Evolutionary conservation across 2,797 vertebrate genomes (phyloP).

Genomic region (Phylloscopus collybita): DNA sequence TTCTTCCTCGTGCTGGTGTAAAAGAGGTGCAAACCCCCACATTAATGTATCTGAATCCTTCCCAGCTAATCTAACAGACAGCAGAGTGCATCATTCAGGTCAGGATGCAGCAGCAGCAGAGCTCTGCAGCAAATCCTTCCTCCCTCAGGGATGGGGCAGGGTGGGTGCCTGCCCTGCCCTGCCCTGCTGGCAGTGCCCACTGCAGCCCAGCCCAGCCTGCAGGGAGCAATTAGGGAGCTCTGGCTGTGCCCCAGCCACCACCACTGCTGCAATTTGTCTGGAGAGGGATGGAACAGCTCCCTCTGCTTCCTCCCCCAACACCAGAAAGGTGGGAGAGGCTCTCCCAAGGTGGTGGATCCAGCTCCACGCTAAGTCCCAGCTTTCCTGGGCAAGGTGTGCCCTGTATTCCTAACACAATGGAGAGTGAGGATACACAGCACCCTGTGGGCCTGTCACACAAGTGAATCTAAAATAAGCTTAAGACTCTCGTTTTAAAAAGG

Average conservation of each 20-base stretch:
- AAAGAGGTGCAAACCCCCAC: not conserved
- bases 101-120: not conserved
- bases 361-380: not conserved
- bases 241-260: not conserved
- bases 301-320: not conserved
- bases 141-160: not conserved
- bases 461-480: conserved; percentile 42
- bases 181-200: not conserved
- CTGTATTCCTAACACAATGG: not conserved
- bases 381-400: not conserved
- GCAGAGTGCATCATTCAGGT: not conserved
- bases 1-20: not conserved
- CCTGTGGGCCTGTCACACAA: not conserved
- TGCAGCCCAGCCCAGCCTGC: not conserved
- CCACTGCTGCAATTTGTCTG: not conserved
- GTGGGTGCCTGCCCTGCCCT: not conserved
- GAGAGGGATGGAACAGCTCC: not conserved
- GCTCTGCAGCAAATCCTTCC: not conserved
- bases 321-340: not conserved
- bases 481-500: conserved; percentile 49
- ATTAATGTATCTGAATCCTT: not conserved
- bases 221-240: conserved; percentile 10
- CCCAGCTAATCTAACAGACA: not conserved
- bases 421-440: not conserved
- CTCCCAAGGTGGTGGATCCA: not conserved